phyloP scores from a whole-genome alignment of 2,797 vertebrate genomes.

The Phrynocephalus forsythii region DNA sequence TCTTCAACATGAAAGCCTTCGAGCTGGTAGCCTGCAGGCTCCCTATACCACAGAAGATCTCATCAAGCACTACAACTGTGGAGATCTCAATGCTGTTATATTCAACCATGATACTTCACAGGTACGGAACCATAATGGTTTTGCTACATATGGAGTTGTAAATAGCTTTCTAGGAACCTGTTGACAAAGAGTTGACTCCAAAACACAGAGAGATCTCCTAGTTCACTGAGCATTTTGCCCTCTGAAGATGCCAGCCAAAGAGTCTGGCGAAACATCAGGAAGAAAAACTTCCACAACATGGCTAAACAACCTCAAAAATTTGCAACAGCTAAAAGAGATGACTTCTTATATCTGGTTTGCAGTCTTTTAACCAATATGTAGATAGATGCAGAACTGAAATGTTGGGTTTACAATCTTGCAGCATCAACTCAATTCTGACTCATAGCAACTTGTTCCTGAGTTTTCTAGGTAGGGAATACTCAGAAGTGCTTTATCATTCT shows the following conservation, averaged over 20 bases:
- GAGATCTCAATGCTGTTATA: slow-evolving; percentile 84
- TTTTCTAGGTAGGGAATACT: no score
- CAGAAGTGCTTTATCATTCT: no score
- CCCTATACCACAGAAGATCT: slow-evolving; percentile 85
- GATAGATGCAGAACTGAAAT: neutral
- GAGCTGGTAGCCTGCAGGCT: slow-evolving; percentile 82
- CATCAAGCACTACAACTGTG: slow-evolving; percentile 87
- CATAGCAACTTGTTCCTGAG: no score
- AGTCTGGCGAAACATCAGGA: no score
- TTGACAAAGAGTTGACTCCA: neutral
- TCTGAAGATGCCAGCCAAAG: no score
- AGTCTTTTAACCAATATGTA: neutral
- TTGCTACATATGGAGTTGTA: neutral
- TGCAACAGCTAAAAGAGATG: neutral
- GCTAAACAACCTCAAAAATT: no score
- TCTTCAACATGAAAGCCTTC: slow-evolving; percentile 83
- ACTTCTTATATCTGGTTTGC: neutral
- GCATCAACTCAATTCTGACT: no score
- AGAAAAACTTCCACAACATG: no score
- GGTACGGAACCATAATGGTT: slow-evolving; percentile 65
- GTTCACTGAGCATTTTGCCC: no score
- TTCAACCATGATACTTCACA: slow-evolving; percentile 86
- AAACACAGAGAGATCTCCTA: no score
- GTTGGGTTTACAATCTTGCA: no score
- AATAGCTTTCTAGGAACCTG: neutral